phyloP scores from a whole-genome alignment of 1,140 invertebrate species.

The Drosophila nigromelanica region DNA sequence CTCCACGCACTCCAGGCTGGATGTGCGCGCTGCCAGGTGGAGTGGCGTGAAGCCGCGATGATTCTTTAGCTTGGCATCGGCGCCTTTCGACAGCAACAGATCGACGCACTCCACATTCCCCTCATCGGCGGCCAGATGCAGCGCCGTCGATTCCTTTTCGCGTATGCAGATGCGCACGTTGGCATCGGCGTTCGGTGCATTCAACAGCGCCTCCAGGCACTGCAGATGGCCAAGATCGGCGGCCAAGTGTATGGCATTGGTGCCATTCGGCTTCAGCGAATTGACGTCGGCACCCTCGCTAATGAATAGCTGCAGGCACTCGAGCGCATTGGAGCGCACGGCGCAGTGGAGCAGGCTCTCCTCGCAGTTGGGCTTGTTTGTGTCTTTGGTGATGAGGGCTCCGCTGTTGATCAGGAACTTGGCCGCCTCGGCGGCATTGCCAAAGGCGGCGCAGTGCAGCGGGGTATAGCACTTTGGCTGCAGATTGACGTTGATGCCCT shows the following conservation, averaged over 20 bases:
- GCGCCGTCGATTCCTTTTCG: conserved; percentile 89
- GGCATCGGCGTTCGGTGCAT: conserved; percentile 87
- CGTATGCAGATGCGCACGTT: conserved; percentile 87
- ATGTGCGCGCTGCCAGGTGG: conserved; percentile 90
- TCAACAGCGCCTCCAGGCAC: conserved; percentile 88
- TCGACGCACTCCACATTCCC: conserved; percentile 90
- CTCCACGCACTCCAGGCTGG: conserved; percentile 91
- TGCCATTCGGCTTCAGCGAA: conserved; percentile 88
- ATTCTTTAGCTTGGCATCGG: conserved; percentile 89
- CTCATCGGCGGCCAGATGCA: conserved; percentile 92
- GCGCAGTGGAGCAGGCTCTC: conserved; percentile 92
- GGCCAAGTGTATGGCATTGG: conserved; percentile 90
- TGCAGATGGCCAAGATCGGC: conserved; percentile 89
- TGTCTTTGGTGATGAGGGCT: conserved; percentile 85
- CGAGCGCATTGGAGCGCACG: conserved; percentile 89
- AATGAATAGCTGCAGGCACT: conserved; percentile 89
- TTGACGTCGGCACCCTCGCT: conserved; percentile 89
- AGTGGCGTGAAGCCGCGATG: conserved; percentile 90
- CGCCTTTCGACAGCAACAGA: conserved; percentile 89
- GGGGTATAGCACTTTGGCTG: conserved; percentile 89
- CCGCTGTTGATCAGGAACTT: conserved; percentile 89
- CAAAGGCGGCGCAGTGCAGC: conserved; percentile 92
- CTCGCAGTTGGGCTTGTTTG: conserved; percentile 87
- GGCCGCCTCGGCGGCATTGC: conserved; percentile 89
- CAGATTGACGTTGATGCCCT: conserved; percentile 88